A percentile compares a stretch with the other conserved stretches of the same genome.
phyloP scores from a whole-genome alignment of 2,797 vertebrate species.

The Octomys mimax region DNA sequence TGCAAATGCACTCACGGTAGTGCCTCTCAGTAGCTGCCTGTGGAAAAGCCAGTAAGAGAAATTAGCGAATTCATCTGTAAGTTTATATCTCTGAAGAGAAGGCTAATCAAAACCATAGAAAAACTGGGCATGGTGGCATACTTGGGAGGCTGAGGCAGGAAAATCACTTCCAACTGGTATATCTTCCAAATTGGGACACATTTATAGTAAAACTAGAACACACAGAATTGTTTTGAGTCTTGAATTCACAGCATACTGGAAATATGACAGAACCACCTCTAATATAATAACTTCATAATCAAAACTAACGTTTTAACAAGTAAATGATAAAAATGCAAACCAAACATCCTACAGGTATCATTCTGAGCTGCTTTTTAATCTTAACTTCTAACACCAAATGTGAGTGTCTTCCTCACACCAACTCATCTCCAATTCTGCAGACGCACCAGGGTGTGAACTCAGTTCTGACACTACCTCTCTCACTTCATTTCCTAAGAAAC shows the following conservation, averaged over 20 bases:
- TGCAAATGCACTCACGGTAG: not conserved
- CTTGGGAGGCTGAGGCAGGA: not conserved
- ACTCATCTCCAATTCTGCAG: not conserved
- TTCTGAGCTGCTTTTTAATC: not conserved
- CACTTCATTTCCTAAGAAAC: not conserved
- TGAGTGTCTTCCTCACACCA: not conserved
- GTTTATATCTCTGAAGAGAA: not conserved
- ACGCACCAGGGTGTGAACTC: not conserved
- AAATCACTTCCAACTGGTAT: not conserved
- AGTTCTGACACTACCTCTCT: not conserved
- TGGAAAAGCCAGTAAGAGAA: not conserved
- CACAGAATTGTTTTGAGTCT: conserved; percentile 45
- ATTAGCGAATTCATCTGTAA: conserved; percentile 6
- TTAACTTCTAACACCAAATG: not conserved
- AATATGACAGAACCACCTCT: conserved; percentile 24
- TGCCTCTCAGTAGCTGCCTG: not conserved
- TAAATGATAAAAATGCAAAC: conserved; percentile 50
- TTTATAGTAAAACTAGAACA: conserved; percentile 5
- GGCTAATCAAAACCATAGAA: conserved; percentile 12
- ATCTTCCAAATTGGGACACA: not conserved
- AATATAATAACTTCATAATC: conserved; percentile 12
- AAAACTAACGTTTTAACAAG: conserved; percentile 47
- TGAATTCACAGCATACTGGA: not conserved
- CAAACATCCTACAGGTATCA: not conserved
- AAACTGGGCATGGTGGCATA: not conserved